phyloP scores from a whole-genome alignment of 2,888 invertebrate genomes.

The Yponomeuta cagnagella region DNA sequence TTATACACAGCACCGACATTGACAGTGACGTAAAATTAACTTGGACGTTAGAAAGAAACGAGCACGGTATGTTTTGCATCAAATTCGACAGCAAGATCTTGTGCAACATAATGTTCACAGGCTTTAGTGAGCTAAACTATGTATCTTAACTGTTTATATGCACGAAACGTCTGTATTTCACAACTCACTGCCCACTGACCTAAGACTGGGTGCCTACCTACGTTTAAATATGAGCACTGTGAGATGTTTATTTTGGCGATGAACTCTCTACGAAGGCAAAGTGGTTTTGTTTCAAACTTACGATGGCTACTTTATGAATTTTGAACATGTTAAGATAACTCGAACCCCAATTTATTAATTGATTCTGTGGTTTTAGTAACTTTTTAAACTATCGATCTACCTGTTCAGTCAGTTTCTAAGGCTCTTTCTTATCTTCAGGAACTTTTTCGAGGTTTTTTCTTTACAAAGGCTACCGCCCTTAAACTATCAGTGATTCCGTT shows the following conservation, averaged over 20 bases:
- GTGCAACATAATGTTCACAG: constrained; percentile 23
- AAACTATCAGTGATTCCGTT: constrained; percentile 14
- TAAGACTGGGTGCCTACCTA: constrained; percentile 37
- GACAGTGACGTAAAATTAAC: constrained; percentile 28
- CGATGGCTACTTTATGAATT: neutral
- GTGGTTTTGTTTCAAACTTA: neutral
- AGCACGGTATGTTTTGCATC: constrained; percentile 2
- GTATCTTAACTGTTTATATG: constrained; percentile 30
- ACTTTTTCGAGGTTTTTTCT: neutral
- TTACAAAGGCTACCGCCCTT: constrained; percentile 14
- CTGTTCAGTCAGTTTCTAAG: constrained; percentile 4
- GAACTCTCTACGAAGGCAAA: neutral
- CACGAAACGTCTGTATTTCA: constrained; percentile 47
- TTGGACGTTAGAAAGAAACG: constrained; percentile 27
- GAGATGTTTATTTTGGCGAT: constrained; percentile 11
- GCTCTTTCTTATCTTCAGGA: neutral
- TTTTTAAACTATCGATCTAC: neutral
- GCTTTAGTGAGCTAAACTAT: constrained; percentile 36
- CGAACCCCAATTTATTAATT: neutral
- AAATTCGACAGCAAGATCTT: neutral
- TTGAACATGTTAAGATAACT: neutral
- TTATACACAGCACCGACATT: constrained; percentile 25
- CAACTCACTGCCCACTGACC: constrained; percentile 45
- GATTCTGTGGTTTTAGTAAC: neutral
- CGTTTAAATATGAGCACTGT: constrained; percentile 22